Conservation (phyloP, 2,888 invertebrate genomes). For the Hoplodrina blanda region DNA sequence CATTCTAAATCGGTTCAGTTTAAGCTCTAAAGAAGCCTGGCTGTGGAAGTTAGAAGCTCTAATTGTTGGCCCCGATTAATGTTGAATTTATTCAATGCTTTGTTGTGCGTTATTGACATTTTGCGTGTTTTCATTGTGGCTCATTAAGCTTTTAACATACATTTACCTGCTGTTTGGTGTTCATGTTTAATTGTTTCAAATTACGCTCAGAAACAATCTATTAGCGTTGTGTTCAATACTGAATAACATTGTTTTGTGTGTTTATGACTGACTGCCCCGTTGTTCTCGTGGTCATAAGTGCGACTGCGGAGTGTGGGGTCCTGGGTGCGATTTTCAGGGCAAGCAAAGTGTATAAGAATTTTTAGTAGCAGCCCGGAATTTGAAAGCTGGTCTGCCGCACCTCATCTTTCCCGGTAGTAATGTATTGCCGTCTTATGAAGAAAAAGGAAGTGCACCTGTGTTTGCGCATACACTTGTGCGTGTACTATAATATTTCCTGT, state of each 20-base stretch:
- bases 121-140: slow-evolving; percentile 47
- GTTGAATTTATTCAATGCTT: slow-evolving; percentile 19
- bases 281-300: no score
- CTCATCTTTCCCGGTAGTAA: no score
- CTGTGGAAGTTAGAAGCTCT: slow-evolving; percentile 3
- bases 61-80: slow-evolving; percentile 15
- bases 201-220: slow-evolving; percentile 39
- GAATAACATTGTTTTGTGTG: slow-evolving; percentile 13
- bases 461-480: no score
- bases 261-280: no score
- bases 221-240: slow-evolving; percentile 36
- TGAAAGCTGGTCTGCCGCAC: no score
- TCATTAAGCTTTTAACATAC: slow-evolving; percentile 51
- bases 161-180: slow-evolving; percentile 23
- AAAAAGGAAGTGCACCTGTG: no score
- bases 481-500: no score
- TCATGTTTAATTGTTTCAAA: slow-evolving; percentile 46
- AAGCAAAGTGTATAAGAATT: no score
- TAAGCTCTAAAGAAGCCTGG: background rate
- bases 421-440: no score
- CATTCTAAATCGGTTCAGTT: background rate
- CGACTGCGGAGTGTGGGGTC: no score
- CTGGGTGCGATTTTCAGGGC: no score
- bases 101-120: slow-evolving; percentile 39
- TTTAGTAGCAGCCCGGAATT: no score